These are phyloP conservation scores for Amblyteles armatorius DNA, from an alignment of 2,888 invertebrate genomes.

Conservation along the genomic window DNA sequence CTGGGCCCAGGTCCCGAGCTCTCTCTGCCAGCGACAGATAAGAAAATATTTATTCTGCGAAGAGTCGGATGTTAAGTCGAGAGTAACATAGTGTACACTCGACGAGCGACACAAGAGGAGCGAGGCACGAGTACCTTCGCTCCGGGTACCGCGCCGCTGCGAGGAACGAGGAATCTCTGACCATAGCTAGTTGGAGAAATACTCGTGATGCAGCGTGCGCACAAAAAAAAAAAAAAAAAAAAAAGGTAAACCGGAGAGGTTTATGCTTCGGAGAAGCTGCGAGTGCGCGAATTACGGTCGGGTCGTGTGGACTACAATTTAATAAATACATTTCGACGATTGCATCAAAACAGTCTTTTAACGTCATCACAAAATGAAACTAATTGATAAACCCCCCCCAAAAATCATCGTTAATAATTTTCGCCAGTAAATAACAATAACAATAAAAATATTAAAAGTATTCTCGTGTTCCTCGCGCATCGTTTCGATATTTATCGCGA, in stretches of 20 bases:
- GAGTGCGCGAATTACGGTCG: neutral
- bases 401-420: neutral
- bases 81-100: conserved; percentile 50
- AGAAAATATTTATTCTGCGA: conserved; percentile 62
- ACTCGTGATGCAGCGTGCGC: neutral
- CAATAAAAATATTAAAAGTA: neutral
- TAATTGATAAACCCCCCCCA: neutral
- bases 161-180: conserved; percentile 35
- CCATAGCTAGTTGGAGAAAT: conserved; percentile 10
- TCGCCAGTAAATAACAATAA: neutral
- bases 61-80: conserved; percentile 52
- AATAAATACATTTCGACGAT: neutral
- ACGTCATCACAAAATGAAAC: neutral
- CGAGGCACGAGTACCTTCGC: conserved; percentile 39
- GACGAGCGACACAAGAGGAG: conserved; percentile 34
- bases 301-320: neutral
- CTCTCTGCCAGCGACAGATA: conserved; percentile 64
- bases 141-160: neutral
- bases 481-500: neutral
- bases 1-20: conserved; percentile 36
- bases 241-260: neutral
- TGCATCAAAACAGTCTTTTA: neutral
- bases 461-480: neutral
- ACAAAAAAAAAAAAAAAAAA: neutral
- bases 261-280: neutral